These are phyloP conservation scores for Helogale parvula DNA, from an alignment of 2,113 vertebrate species.

Conservation along the genomic window DNA sequence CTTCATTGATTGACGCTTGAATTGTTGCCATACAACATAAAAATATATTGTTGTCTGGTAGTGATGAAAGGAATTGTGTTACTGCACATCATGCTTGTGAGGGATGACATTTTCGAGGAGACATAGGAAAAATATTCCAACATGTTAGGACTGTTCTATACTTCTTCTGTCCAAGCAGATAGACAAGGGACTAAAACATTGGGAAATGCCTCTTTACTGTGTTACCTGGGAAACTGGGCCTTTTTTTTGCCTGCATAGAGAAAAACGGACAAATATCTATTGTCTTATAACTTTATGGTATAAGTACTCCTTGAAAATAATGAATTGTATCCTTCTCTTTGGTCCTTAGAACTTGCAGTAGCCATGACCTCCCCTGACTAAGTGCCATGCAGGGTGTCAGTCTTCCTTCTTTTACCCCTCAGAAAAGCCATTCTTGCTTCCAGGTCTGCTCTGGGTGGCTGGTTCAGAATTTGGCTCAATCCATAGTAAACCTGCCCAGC, in stretches of 20 bases:
- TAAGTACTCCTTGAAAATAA: background rate
- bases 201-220: background rate
- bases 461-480: background rate
- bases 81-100: background rate
- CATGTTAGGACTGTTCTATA: background rate
- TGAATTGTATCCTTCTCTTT: background rate
- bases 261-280: background rate
- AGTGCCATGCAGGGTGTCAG: fast-evolving
- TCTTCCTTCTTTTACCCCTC: background rate
- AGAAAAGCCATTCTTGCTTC: background rate
- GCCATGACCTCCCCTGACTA: background rate
- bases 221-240: background rate
- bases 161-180: background rate
- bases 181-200: background rate
- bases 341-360: background rate
- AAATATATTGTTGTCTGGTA: background rate
- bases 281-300: background rate
- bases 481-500: background rate
- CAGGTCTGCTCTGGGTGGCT: background rate
- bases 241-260: background rate
- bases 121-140: background rate
- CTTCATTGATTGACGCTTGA: background rate
- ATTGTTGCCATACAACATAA: conserved; percentile 4
- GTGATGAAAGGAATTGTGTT: background rate
- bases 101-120: background rate